Evolutionary conservation across 2,888 invertebrate genomes (phyloP).

Genomic region (Cheilosia grossa): DNA sequence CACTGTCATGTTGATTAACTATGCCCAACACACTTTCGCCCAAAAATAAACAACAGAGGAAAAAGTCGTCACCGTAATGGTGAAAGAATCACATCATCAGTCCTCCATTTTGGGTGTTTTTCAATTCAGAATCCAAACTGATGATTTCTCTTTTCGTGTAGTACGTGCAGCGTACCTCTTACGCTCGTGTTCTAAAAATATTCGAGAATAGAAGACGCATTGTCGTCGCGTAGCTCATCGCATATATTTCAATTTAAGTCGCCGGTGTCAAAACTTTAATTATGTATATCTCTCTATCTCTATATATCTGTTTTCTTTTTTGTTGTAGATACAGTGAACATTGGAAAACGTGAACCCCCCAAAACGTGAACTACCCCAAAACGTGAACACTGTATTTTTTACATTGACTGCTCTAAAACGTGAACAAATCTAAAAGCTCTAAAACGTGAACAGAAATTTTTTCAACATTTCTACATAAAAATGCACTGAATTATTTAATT

Average conservation of each 20-base stretch:
- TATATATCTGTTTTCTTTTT: neutral
- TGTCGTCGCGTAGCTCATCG: constrained; percentile 21
- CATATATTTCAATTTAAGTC: constrained; percentile 26
- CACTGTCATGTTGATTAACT: constrained; percentile 21
- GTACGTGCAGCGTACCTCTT: neutral
- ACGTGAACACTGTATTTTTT: too few species aligned
- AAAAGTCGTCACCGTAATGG: constrained; percentile 21
- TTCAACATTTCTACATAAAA: too few species aligned
- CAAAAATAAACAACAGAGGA: constrained; percentile 1
- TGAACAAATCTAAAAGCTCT: too few species aligned
- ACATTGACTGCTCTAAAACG: too few species aligned
- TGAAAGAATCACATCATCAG: constrained; percentile 29
- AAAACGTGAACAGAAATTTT: too few species aligned
- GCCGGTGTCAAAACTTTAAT: constrained; percentile 58
- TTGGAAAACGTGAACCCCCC: too few species aligned
- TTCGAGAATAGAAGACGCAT: constrained; percentile 18
- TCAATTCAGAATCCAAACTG: constrained; percentile 18
- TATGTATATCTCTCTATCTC: constrained; percentile 27
- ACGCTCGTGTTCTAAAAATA: constrained; percentile 33
- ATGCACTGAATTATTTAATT: too few species aligned
- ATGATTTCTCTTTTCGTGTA: constrained; percentile 29
- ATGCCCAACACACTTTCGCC: constrained; percentile 34
- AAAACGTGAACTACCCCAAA: too few species aligned
- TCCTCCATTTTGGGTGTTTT: constrained; percentile 42
- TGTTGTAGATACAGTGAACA: constrained; percentile 5